Base-by-base conservation (phyloP, 2,888 invertebrate species). In the Coleophora flavipennella region DNA sequence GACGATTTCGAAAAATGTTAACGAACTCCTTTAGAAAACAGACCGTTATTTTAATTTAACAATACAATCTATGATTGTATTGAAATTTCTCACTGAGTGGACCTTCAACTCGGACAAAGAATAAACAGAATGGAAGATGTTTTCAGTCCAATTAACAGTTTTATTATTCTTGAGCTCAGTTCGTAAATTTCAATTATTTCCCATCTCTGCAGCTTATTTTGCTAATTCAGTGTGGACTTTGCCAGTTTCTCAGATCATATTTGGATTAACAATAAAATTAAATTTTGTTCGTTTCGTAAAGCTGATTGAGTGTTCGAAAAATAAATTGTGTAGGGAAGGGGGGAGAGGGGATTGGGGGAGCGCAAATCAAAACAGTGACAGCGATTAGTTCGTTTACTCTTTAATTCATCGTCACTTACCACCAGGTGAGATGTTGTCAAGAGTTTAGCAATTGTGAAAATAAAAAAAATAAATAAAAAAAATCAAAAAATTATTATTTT, bases 171-270 rank as follows among this genome's bases (percentile, higher is more conserved):
- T 35, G 29, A 40, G 33, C 39, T 41, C 12, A 28, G 34, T 38
- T 36, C 31, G 33, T 27, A 36, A 36, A 31, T 41, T 36, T 44
- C 39, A 39, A 41, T 44, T 41, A 39, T 41, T 39, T 38, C 38
- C 34, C 20, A 6, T 3, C 20, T 20, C 31, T 14, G 32, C 36
- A 39, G 35, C 41, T 35, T 34, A 36, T 42, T 45, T 39, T 40
- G 36, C 36, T 39, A 43, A 43, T 41, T 43, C 33, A 29, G 33
- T 39, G 20, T 20, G 6, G 33, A 35, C 7, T 33, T 20, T 35
- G 35, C 31, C 31, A 12, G 8, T 8, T 26, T 6, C n/a, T 3
- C n/a, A 8, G 29, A 3, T 14, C 4, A 34, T 35, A 31, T 13
- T 13, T 14, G 13, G 10, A 13, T 13, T 9, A 33, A 33, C 12